Evolutionary conservation across 2,113 vertebrate genomes (phyloP), one percentile per base, ranked within the genome.

Genomic region (Polypterus bichir): DNA sequence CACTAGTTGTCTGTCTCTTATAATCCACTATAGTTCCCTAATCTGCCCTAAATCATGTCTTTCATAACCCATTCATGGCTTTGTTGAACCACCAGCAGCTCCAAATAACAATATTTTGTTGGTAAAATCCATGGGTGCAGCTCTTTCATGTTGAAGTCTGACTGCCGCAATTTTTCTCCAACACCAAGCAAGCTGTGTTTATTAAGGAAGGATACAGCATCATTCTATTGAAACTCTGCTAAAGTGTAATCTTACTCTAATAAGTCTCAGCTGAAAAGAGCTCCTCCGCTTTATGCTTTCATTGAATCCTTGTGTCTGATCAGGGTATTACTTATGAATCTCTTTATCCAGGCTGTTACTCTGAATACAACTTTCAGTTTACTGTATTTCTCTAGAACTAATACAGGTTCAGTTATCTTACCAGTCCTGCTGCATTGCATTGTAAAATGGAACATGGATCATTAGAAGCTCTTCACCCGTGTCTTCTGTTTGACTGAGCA

Each of bases 131-230:
- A 27, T 47, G 66, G 68, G 5, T 66, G 59, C 7, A 66, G 59
- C 27, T 68, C 55, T 60, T 57, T 64, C 62, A 59, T 64, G 8
- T 5, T 62, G 5, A 70, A 57, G 11, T 66, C 58, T 5, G 63
- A 68, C 27, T 68, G 59, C 27, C 65, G 63, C 5, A 68, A 54
- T 44, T 64, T 64, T 56, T 64, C 71, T 58, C 60, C 62, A 6
- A 70, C 68, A 70, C 65, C 56, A 6, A 65, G 10, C 6, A 68
- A 9, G 0, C 48, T 46, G 8, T 59, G 6, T 5, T 68, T 46
- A 55, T 68, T 56, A 10, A 46, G 1, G 1, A 60, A 64, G 45
- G n/a, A 10, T 46, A 47, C 61, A 5, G 66, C 44, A 69, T 47
- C 11, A 65, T 61, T n/a, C 9, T 45, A 27, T 48, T 69, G 54